Percentiles rank a stretch among this genome's conserved stretches.
Evolutionary conservation across 2,113 vertebrate species (phyloP).

Genomic region (Dermatemys mawii): DNA sequence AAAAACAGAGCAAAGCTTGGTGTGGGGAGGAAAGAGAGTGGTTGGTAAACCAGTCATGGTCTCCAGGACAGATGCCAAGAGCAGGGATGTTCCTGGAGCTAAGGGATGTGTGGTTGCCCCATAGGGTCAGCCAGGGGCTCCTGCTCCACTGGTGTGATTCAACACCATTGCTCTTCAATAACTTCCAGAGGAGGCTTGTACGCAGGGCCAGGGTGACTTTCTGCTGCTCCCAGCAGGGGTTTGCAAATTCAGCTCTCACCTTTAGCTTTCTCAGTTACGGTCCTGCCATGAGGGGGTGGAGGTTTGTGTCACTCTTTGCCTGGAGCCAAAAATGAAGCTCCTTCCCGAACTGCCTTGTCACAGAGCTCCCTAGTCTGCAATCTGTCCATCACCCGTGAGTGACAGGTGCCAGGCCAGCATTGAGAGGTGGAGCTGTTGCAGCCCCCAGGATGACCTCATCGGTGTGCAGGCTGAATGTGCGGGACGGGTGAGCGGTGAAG

Average conservation of each 20-base stretch:
- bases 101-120: not conserved
- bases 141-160: not conserved
- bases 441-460: conserved; percentile 43
- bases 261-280: not conserved
- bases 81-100: not conserved
- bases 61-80: not conserved
- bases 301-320: fast-evolving
- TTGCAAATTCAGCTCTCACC: fast-evolving
- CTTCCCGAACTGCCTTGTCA: not conserved
- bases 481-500: not conserved
- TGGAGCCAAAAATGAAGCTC: not conserved
- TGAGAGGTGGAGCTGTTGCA: not conserved
- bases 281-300: not conserved
- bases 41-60: not conserved
- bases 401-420: conserved; percentile 24
- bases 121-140: not conserved
- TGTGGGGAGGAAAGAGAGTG: not conserved
- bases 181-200: fast-evolving
- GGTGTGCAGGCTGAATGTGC: conserved; percentile 42
- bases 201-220: not conserved
- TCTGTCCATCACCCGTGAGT: conserved; percentile 43
- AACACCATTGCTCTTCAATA: not conserved
- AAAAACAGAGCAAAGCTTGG: not conserved
- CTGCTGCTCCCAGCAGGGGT: not conserved
- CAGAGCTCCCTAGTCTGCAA: not conserved